phyloP scores from a whole-genome alignment of 2,888 invertebrate species.

The Drosophila nigricruria region DNA sequence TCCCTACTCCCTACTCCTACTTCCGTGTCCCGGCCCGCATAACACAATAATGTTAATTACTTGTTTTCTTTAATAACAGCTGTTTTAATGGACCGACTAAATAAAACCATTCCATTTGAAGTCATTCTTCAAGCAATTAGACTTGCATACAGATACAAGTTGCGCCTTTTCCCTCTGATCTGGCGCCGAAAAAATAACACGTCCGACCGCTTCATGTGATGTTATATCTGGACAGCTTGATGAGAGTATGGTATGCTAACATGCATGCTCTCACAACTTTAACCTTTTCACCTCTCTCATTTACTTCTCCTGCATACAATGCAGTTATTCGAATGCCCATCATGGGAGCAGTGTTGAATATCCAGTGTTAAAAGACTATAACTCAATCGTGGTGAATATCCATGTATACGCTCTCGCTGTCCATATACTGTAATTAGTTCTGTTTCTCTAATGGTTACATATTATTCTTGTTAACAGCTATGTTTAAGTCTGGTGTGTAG shows the following conservation, averaged over 20 bases:
- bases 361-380: too few relatives aligned
- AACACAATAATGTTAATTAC: too few relatives aligned
- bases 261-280: neutral
- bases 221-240: too few relatives aligned
- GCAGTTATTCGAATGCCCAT: too few relatives aligned
- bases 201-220: neutral
- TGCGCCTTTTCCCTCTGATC: neutral
- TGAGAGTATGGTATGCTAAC: neutral
- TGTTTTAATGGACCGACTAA: neutral
- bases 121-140: too few relatives aligned
- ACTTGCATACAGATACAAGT: too few relatives aligned
- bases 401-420: neutral
- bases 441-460: neutral
- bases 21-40: too few relatives aligned
- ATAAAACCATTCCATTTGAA: neutral
- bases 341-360: neutral
- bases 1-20: too few relatives aligned
- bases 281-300: neutral
- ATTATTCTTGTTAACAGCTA: neutral
- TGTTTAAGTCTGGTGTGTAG: too few relatives aligned
- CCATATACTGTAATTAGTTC: neutral
- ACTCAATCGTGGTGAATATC: neutral
- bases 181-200: neutral
- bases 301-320: neutral
- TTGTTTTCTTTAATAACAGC: neutral